These are phyloP conservation scores for Caenorhabditis sp. DNA, from an alignment of 2,888 invertebrate genomes.

Conservation along the genomic window DNA sequence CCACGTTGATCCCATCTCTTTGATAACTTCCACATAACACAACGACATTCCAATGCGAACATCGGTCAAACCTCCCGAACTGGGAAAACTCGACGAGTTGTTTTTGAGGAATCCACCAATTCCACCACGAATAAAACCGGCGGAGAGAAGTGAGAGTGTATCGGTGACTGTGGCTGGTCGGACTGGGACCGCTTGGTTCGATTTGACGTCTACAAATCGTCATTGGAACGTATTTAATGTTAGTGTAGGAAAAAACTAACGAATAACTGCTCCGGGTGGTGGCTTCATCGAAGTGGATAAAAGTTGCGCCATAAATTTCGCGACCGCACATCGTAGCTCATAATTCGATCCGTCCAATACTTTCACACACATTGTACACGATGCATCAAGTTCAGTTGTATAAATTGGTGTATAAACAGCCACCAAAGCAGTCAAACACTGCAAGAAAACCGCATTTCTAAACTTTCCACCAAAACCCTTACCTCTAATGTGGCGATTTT, in stretches of 20 bases:
- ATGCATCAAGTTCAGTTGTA: constrained; percentile 75
- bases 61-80: constrained; percentile 90
- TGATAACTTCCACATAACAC: constrained; percentile 94
- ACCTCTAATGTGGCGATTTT: constrained; percentile 88
- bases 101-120: constrained; percentile 85
- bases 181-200: constrained; percentile 31
- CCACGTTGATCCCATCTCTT: constrained; percentile 90
- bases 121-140: constrained; percentile 87
- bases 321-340: constrained; percentile 88
- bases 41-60: constrained; percentile 96
- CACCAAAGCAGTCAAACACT: constrained; percentile 87
- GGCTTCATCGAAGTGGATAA: constrained; percentile 77
- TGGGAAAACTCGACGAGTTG: constrained; percentile 79
- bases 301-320: constrained; percentile 87
- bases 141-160: constrained; percentile 87
- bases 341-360: constrained; percentile 91
- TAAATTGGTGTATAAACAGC: constrained; percentile 84
- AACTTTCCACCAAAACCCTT: constrained; percentile 20
- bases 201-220: constrained; percentile 35
- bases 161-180: constrained; percentile 79
- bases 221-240: background rate
- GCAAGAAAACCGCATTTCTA: constrained; percentile 65
- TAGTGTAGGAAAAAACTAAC: constrained; percentile 7
- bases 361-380: constrained; percentile 64
- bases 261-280: constrained; percentile 35